These are phyloP conservation scores for Dermolepida albohirtum DNA, from an alignment of 2,888 invertebrate genomes.

Conservation along the genomic window DNA sequence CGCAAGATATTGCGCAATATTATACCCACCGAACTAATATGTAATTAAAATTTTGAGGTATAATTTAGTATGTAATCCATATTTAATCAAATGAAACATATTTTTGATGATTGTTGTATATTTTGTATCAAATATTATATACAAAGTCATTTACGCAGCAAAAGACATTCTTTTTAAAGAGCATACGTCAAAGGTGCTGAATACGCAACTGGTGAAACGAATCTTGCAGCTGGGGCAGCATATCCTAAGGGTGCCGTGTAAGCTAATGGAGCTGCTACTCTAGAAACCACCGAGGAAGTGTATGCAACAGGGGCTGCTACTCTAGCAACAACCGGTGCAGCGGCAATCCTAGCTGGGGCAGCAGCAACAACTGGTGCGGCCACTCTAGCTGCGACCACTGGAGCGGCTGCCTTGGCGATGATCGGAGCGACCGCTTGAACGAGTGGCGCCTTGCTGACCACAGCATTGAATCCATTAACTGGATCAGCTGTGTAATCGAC, in stretches of 20 bases:
- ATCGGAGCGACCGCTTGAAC: slow-evolving; percentile 51
- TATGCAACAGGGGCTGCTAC: slow-evolving; percentile 44
- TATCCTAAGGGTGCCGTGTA: slow-evolving; percentile 31
- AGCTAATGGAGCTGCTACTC: slow-evolving; percentile 44
- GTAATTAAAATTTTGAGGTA: no score
- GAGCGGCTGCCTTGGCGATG: slow-evolving; percentile 55
- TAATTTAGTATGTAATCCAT: no score
- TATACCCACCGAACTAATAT: no score
- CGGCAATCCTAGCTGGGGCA: slow-evolving; percentile 45
- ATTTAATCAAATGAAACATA: neutral
- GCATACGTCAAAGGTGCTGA: slow-evolving; percentile 39
- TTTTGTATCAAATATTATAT: slow-evolving; percentile 33
- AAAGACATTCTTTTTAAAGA: slow-evolving; percentile 1
- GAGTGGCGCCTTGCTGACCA: slow-evolving; percentile 73
- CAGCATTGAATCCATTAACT: slow-evolving; percentile 75
- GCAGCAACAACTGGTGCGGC: slow-evolving; percentile 50
- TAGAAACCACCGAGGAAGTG: slow-evolving; percentile 41
- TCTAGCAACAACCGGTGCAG: slow-evolving; percentile 51
- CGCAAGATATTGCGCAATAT: no score
- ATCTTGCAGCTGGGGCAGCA: no score
- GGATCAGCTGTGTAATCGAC: slow-evolving; percentile 76
- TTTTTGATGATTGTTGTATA: slow-evolving; percentile 13
- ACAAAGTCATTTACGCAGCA: neutral
- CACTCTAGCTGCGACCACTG: slow-evolving; percentile 55
- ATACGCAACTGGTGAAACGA: no score